phyloP scores from a whole-genome alignment of 1,140 invertebrate genomes.

The Bombus superbus region DNA sequence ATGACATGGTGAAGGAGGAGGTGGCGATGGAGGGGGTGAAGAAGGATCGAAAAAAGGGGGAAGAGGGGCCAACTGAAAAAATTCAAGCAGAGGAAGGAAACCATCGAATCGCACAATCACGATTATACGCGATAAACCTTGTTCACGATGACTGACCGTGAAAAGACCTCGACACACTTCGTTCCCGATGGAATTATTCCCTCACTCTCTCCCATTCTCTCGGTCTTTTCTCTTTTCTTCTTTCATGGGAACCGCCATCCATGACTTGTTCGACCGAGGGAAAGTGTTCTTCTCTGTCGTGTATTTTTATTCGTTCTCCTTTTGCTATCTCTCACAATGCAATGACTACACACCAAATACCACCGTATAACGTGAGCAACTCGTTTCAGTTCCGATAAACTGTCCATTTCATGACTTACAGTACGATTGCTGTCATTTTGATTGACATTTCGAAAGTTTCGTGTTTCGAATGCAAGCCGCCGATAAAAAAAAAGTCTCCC shows the following conservation, averaged over 20 bases:
- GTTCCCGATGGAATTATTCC: constrained; percentile 60
- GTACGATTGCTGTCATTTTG: too few relatives aligned
- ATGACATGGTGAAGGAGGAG: not conserved
- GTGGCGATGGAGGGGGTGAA: constrained; percentile 10
- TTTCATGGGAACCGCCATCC: constrained; percentile 69
- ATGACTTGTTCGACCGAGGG: constrained; percentile 73
- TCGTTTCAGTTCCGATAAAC: not conserved
- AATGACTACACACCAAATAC: constrained; percentile 59
- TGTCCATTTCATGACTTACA: not conserved
- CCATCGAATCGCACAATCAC: constrained; percentile 30
- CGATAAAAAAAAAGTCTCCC: not conserved
- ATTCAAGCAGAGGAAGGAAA: constrained; percentile 5
- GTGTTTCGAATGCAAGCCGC: not conserved
- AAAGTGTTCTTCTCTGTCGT: constrained; percentile 76
- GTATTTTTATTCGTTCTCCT: constrained; percentile 9
- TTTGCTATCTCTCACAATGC: constrained; percentile 9
- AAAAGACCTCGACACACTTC: constrained; percentile 84
- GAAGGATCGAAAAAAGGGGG: not conserved
- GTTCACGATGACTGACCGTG: constrained; percentile 77
- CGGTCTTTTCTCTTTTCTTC: constrained; percentile 51
- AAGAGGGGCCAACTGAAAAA: constrained; percentile 25
- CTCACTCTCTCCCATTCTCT: constrained; percentile 76
- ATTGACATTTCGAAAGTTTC: not conserved
- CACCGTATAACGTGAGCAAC: not conserved
- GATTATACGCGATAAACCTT: constrained; percentile 30